phyloP scores from a whole-genome alignment of 2,113 vertebrate genomes.

The Apaloderma vittatum region DNA sequence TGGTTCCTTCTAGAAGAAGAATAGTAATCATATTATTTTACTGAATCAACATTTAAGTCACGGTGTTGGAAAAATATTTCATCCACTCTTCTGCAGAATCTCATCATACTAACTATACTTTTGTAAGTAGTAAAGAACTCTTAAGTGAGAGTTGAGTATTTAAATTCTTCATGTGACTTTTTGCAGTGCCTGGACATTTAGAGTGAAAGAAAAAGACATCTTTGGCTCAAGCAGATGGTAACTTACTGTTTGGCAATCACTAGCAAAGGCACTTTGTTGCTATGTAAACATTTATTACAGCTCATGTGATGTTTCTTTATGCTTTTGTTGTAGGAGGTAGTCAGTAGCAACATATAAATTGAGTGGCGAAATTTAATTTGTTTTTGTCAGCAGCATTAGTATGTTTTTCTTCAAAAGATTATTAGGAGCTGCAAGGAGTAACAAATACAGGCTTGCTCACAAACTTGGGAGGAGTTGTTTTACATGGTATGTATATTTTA shows the following conservation, averaged over 20 bases:
- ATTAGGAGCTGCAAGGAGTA: neutral
- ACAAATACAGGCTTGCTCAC: neutral
- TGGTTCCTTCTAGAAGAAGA: neutral
- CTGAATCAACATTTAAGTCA: neutral
- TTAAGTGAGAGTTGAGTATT: constrained; percentile 16
- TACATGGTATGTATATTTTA: neutral
- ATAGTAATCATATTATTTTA: neutral
- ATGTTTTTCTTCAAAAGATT: neutral
- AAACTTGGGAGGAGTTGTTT: neutral
- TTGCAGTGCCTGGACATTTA: neutral
- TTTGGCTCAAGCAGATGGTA: neutral
- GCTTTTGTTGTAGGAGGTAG: neutral
- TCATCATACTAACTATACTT: neutral
- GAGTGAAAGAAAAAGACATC: neutral
- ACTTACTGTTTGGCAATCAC: neutral
- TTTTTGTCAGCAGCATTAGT: neutral
- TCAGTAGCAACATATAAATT: neutral
- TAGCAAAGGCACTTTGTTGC: neutral
- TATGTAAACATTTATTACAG: constrained; percentile 25
- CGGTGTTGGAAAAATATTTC: neutral
- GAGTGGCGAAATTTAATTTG: neutral
- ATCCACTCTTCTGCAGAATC: neutral
- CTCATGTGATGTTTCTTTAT: neutral
- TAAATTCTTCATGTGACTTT: constrained; percentile 33
- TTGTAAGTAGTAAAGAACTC: neutral